Evolutionary conservation across 2,888 invertebrate genomes (phyloP).

Genomic region (Nymphalis urticae): DNA sequence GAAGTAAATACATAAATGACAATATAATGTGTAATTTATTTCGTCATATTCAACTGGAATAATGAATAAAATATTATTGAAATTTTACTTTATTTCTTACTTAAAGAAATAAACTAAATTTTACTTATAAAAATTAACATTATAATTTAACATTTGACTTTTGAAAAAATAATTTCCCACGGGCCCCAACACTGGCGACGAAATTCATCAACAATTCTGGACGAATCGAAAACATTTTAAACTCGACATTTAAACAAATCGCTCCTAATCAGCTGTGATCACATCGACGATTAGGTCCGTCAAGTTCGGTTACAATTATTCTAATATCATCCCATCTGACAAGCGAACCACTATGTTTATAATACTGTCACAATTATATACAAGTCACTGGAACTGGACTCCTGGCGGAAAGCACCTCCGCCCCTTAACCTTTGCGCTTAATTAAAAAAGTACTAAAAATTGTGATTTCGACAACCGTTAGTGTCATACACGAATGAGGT

Average conservation of each 20-base stretch:
- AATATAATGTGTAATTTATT: too few relatives aligned
- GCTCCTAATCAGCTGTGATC: conserved; percentile 19
- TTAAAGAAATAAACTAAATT: too few relatives aligned
- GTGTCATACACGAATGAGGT: conserved; percentile 54
- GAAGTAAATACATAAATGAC: background rate
- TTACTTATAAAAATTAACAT: too few relatives aligned
- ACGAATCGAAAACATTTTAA: background rate
- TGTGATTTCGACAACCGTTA: conserved; percentile 58
- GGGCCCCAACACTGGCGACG: background rate
- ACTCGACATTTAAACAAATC: conserved; percentile 11
- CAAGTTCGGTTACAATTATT: conserved; percentile 7
- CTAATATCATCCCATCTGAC: conserved; percentile 22
- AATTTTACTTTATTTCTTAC: too few relatives aligned
- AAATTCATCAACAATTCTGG: conserved; percentile 6
- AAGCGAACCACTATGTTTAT: conserved; percentile 51
- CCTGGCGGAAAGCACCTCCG: conserved; percentile 18
- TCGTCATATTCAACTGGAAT: too few relatives aligned
- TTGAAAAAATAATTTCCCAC: background rate
- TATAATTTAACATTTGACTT: too few relatives aligned
- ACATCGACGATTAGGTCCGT: conserved; percentile 1
- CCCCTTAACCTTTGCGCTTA: conserved; percentile 33
- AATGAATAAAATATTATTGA: too few relatives aligned
- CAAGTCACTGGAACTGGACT: conserved; percentile 34
- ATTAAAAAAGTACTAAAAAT: conserved; percentile 32
- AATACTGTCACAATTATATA: conserved; percentile 64